Conservation (phyloP, 1,140 invertebrate species). For the Nixonia krombeini region DNA sequence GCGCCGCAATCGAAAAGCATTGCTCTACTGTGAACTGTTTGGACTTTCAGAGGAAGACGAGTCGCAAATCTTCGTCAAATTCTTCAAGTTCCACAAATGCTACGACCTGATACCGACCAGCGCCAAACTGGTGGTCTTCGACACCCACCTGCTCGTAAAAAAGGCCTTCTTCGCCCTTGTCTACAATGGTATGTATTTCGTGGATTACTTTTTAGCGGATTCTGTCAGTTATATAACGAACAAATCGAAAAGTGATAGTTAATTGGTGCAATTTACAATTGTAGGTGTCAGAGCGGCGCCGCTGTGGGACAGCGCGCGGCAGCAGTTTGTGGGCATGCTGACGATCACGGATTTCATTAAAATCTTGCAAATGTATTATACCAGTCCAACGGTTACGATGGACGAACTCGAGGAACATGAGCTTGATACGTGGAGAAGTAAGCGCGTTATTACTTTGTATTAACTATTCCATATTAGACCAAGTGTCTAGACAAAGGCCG, state of each 20-base stretch:
- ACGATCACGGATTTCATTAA: conserved; percentile 99
- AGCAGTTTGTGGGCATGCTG: conserved; percentile 96
- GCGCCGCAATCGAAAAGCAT: conserved; percentile 57
- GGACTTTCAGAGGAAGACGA: conserved; percentile 93
- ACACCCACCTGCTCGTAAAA: conserved; percentile 98
- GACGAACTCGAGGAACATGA: conserved; percentile 98
- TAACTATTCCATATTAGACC: too few species aligned
- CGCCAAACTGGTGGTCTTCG: conserved; percentile 99
- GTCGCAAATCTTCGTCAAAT: conserved; percentile 96
- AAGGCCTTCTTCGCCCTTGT: conserved; percentile 99
- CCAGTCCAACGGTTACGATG: conserved; percentile 91
- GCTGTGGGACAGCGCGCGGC: conserved; percentile 93
- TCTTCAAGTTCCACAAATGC: conserved; percentile 99
- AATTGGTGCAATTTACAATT: too few species aligned
- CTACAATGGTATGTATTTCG: conserved; percentile 87
- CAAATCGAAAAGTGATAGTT: too few species aligned
- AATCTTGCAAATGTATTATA: conserved; percentile 98
- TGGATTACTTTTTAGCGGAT: not conserved
- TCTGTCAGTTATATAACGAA: not conserved
- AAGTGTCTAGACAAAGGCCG: too few species aligned
- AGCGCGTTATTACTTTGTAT: too few species aligned
- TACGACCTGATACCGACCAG: conserved; percentile 99
- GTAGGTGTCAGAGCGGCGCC: conserved; percentile 95
- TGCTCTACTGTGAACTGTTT: conserved; percentile 66
- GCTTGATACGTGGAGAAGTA: conserved; percentile 94